A percentile compares a stretch with the other conserved stretches of the same genome.
Conservation (phyloP, 2,888 invertebrate genomes). For the Phaonia tiefii region DNA sequence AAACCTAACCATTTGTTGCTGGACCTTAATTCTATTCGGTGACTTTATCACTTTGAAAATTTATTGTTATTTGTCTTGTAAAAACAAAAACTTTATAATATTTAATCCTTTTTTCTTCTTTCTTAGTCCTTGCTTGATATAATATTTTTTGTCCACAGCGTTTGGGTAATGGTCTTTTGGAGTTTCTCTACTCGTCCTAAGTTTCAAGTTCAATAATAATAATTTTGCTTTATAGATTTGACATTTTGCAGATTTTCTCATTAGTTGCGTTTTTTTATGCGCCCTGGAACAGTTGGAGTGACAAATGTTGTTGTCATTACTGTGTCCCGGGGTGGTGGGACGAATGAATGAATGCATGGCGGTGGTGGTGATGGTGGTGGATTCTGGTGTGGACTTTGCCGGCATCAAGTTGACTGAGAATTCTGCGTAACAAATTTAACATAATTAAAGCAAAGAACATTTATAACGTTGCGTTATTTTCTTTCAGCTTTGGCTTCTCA, state of each 20-base stretch:
- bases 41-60: conserved; percentile 31
- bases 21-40: background rate
- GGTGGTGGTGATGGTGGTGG: conserved; percentile 32
- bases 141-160: background rate
- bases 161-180: background rate
- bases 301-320: conserved; percentile 41
- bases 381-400: background rate
- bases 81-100: conserved; percentile 41
- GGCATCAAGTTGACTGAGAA: conserved; percentile 51
- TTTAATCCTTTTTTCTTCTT: conserved; percentile 47
- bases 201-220: conserved; percentile 64
- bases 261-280: conserved; percentile 47
- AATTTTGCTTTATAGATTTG: conserved; percentile 49
- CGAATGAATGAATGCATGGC: background rate
- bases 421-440: conserved; percentile 67
- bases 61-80: conserved; percentile 52
- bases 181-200: conserved; percentile 31
- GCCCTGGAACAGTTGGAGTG: conserved; percentile 5
- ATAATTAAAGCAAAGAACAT: conserved; percentile 66
- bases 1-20: conserved; percentile 41
- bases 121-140: too few species aligned
- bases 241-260: conserved; percentile 45
- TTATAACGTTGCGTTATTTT: conserved; percentile 51
- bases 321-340: conserved; percentile 17
- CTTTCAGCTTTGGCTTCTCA: conserved; percentile 17